Base-by-base conservation (phyloP, 2,888 invertebrate species). In the Catocala fraxini region DNA sequence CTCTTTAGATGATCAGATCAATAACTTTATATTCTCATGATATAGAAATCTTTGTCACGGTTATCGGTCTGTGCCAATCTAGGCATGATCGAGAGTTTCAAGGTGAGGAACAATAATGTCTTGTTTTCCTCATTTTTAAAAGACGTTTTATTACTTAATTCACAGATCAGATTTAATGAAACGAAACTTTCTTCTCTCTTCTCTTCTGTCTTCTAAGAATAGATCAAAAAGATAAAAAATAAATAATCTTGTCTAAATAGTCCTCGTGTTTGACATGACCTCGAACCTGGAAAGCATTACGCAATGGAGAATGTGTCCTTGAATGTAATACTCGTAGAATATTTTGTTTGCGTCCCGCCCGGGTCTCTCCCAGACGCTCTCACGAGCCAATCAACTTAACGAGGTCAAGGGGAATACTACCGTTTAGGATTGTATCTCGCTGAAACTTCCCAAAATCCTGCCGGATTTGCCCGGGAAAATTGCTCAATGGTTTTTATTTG, bases 301-400 rank as follows among this genome's bases (percentile, higher is more conserved):
- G 61, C 55, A 69, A 73, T 69, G 69, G 73, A 68, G 55, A 63
- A 65, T 51, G 56, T 61, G 70, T 68, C 83, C 84, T 82, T 84
- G 79, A 73, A 73, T 59, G 63, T 73, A 55, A 54, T 59, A 59
- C 53, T 46, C 55, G 56, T 71, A 71, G 60, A 68, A 67, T 61
- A 67, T 75, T 70, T 78, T 80, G 77, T 83, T 79, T 78, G 74
- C 67, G 35, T 62, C 77, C 73, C 72, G 13, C 12, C 45, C 46
- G 46, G 67, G 69, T 73, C 68, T 74, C 68, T 79, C 68, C 49
- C 52, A 59, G 60, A 52, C 66, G 41, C 56, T 49, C 57, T 51
- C 51, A 63, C 52, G 57, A 67, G 73, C 75, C 73, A 73, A 75
- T 70, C 58, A 63, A 62, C 65, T 57, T 73, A 77, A 79, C 73